These are phyloP conservation scores for Tromatobia lineatoria DNA, from an alignment of 2,888 invertebrate genomes.

Conservation along the genomic window DNA sequence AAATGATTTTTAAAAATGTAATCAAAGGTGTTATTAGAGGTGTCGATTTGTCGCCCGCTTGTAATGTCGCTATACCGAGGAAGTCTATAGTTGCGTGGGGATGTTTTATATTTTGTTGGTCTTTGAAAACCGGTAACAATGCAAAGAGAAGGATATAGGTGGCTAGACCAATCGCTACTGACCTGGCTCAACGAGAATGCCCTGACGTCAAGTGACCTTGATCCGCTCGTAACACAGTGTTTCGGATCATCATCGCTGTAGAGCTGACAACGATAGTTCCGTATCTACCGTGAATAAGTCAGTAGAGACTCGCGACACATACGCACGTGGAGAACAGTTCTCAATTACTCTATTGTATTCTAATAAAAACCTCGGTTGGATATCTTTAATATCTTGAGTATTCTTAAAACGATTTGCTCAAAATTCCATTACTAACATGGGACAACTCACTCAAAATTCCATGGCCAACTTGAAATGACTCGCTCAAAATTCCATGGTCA, in stretches of 20 bases:
- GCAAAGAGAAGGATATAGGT: slow-evolving; percentile 14
- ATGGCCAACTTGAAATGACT: too few species aligned
- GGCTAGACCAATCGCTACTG: slow-evolving; percentile 51
- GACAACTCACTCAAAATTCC: too few species aligned
- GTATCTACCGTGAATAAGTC: background rate
- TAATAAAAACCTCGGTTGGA: too few species aligned
- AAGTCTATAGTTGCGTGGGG: background rate
- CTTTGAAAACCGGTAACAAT: slow-evolving; percentile 22
- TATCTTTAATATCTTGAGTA: too few species aligned
- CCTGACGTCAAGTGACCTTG: slow-evolving; percentile 22
- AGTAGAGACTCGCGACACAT: background rate
- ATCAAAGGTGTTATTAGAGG: background rate
- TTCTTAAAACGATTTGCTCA: too few species aligned
- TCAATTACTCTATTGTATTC: too few species aligned
- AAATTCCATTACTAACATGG: too few species aligned
- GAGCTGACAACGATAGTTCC: background rate
- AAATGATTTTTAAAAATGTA: too few species aligned
- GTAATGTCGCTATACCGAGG: background rate
- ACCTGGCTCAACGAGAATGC: slow-evolving; percentile 42
- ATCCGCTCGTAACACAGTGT: slow-evolving; percentile 2
- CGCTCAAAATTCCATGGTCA: too few species aligned
- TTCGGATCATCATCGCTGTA: background rate
- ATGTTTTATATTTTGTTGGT: background rate
- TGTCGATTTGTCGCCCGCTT: background rate
- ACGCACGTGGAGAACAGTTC: background rate